Base-by-base conservation (phyloP, 2,888 invertebrate species). In the Chrysolina haemoptera region DNA sequence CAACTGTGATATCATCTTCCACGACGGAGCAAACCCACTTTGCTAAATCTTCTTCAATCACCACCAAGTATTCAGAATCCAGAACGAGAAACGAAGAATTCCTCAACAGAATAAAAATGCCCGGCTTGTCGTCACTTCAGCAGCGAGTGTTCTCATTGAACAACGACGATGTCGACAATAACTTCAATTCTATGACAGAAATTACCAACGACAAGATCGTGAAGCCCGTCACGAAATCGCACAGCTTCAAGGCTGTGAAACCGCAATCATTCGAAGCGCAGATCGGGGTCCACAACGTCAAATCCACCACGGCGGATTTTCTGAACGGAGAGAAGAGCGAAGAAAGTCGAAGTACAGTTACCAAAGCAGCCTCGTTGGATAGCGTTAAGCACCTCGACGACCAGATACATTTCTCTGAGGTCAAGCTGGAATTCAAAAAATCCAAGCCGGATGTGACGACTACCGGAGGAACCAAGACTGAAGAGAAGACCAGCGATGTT, bases 181-280 rank as follows among this genome's bases (percentile, higher is more conserved):
- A 82, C 18, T 88, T 86, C 76, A 86, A 85, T 71, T 88, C 88
- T 0, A 77, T 88, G 41, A 87, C 85, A 27, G 86, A 88, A 72
- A 70, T 83, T 82, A 68, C 82, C 82, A 53, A 18, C n/a, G 66
- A 77, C 11, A 82, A 83, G 80, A 64, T 48, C 18, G 84, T 87
- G 40, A 91, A 91, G 85, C 90, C 91, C 22, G 90, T 94, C 27
- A 91, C 92, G 67, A 94, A 94, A 85, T 93, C 94, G 1, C 93
- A 93, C 78, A 94, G 94, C 83, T 94, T 94, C 87, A 91, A 82
- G 90, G 90, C 84, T 89, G 91, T 79, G n/a, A 78, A 81, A 76
- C 90, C 90, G 66, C 46, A 74, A 18, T 20, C 66, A 43, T 63
- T 73, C 62, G 74, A 75, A 20, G 41, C 68, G 0, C 75, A 75